Base-by-base conservation (phyloP, 1,140 invertebrate genomes). In the Pteromalus puparum region DNA sequence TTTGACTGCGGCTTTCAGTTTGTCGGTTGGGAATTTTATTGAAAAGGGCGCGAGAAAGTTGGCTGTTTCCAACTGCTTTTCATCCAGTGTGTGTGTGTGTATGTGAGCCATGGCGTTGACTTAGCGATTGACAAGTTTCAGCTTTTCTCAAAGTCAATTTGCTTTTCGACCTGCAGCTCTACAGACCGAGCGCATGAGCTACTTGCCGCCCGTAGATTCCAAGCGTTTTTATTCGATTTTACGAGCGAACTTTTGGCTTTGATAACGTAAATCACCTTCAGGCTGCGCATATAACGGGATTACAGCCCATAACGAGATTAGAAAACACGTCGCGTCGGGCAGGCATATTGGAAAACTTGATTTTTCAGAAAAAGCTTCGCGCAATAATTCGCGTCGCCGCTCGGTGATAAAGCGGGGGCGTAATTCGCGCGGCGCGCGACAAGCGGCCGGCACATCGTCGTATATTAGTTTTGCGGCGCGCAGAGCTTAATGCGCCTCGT, bases 401-500 rank as follows among this genome's bases (percentile, higher is more conserved):
- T 70, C 67, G 12, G 67, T 70, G 67, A 70, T 70, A 28, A 70
- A 70, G 28, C 26, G 42, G 53, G 24, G 1, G 42, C 53, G 82
- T 83, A 83, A 83, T 83, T 85, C 70, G 84, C 72, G 73, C 30
- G 72, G 18, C 34, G 61, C n/a, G 72, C 46, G 34, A 85, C 21
- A 42, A 28, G 34, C 76, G 75, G 30, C 73, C 72, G 28, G 38
- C 76, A 61, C 53, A 53, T 46, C 48, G 68, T 87, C 81, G 77
- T 84, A 87, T 87, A 87, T 86, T 86, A 87, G 87, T 86, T 81
- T 75, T 68, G 80, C 46, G 30, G 85, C 65, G 75, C 68, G 81
- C 79, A 76, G 30, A 78, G 73, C 70, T 86, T 89, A 89, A 90
- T 88, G 87, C 84, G 83, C 83, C 53, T 61, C 82, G 85, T 86